Evolutionary conservation across 1,140 invertebrate species (phyloP).

Genomic region (Ceratosolen fusciceps): DNA sequence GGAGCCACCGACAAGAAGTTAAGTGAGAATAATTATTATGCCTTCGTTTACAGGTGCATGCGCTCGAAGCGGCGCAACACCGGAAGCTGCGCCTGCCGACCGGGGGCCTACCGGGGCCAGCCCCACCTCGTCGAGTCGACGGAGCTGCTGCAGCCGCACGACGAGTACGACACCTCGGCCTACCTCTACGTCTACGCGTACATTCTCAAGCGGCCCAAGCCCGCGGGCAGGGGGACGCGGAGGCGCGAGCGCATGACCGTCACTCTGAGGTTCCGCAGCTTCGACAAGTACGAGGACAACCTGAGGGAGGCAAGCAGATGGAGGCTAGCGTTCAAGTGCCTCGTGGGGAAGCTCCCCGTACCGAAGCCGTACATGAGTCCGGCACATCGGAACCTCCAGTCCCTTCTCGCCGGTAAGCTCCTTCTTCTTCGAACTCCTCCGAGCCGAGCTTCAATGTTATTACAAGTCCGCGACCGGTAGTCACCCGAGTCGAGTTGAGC

Average conservation of each 20-base stretch:
- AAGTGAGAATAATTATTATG: too few species aligned
- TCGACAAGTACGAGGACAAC: constrained; percentile 88
- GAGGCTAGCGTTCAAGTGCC: constrained; percentile 82
- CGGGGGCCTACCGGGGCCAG: constrained; percentile 72
- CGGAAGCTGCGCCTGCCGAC: constrained; percentile 78
- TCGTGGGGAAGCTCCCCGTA: constrained; percentile 74
- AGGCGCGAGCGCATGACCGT: constrained; percentile 84
- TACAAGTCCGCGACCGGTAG: neutral
- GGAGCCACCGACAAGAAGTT: too few species aligned
- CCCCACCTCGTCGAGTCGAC: constrained; percentile 75
- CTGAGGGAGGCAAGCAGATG: constrained; percentile 86
- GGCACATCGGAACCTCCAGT: constrained; percentile 63
- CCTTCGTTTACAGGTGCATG: constrained; percentile 77
- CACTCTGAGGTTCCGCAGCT: constrained; percentile 84
- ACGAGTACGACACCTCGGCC: constrained; percentile 82
- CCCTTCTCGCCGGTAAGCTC: constrained; percentile 62
- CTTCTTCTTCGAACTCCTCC: neutral
- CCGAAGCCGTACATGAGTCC: constrained; percentile 68
- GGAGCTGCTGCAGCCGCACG: constrained; percentile 62
- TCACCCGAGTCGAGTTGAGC: neutral
- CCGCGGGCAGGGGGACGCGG: constrained; percentile 54
- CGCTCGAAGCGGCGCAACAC: constrained; percentile 78
- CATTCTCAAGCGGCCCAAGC: constrained; percentile 77
- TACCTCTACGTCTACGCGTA: constrained; percentile 92
- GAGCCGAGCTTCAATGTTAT: neutral